A percentile compares a stretch with the other conserved stretches of the same genome.
Conservation (phyloP, 2,797 vertebrate species). For the Phaenicophaeus curvirostris region DNA sequence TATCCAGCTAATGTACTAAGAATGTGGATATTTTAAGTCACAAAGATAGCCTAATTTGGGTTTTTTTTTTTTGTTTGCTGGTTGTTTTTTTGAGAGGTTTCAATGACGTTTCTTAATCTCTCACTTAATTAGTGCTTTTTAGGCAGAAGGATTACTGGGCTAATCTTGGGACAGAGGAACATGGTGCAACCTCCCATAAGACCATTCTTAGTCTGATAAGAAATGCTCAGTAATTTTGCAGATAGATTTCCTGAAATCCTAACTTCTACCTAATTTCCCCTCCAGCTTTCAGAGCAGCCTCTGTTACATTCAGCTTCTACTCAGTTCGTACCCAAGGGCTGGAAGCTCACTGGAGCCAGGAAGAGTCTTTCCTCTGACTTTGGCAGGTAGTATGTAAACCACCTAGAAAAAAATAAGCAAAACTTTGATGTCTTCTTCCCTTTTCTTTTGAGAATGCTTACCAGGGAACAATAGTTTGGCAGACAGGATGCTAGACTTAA, state of each 20-base stretch:
- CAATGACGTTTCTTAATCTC: background rate
- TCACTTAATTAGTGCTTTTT: background rate
- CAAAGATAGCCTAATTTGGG: background rate
- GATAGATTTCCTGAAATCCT: background rate
- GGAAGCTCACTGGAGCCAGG: background rate
- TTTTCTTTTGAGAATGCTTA: background rate
- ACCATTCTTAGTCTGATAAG: background rate
- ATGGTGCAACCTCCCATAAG: background rate
- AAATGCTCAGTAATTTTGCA: background rate
- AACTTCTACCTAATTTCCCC: background rate
- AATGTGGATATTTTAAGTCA: background rate
- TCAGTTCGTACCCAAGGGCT: background rate
- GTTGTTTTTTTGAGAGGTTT: background rate
- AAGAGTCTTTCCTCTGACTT: background rate
- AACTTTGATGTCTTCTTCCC: background rate
- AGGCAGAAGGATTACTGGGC: background rate
- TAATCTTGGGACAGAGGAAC: background rate
- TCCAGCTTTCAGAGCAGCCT: background rate
- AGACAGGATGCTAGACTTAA: background rate
- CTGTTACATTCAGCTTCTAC: background rate
- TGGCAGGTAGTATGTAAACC: background rate
- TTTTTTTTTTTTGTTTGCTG: too few relatives aligned
- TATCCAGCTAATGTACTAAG: background rate
- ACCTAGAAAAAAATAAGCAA: background rate
- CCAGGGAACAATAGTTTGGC: background rate